Evolutionary conservation across 2,113 vertebrate species (phyloP).

Genomic region (Acanthochromis polyacanthus): DNA sequence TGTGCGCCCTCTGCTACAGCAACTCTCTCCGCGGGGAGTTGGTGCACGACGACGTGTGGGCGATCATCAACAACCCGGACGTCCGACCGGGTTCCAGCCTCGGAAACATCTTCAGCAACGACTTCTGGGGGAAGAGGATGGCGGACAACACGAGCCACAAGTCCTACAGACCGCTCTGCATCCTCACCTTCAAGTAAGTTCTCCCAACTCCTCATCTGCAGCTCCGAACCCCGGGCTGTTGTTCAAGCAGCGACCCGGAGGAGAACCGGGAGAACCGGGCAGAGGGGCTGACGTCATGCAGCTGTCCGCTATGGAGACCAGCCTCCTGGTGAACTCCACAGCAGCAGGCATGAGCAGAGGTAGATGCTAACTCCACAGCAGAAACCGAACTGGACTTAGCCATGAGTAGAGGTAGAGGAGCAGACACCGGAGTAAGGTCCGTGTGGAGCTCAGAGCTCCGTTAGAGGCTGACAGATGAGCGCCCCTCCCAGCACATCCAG

Average conservation of each 20-base stretch:
- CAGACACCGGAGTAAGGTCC: too few relatives aligned
- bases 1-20: slow-evolving; percentile 90
- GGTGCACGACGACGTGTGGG: slow-evolving; percentile 98
- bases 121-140: slow-evolving; percentile 99
- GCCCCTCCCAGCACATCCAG: too few relatives aligned
- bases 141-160: slow-evolving; percentile 97
- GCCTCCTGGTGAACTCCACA: slow-evolving; percentile 13
- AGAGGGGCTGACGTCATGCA: slow-evolving; percentile 51
- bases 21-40: slow-evolving; percentile 93
- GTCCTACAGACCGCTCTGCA: slow-evolving; percentile 95
- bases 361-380: slow-evolving; percentile 30
- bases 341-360: too few relatives aligned
- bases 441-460: too few relatives aligned
- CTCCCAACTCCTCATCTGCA: not conserved
- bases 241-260: not conserved
- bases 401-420: too few relatives aligned
- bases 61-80: slow-evolving; percentile 96
- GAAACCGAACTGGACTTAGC: too few relatives aligned
- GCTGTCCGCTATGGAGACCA: not conserved
- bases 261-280: too few relatives aligned
- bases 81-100: slow-evolving; percentile 87
- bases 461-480: too few relatives aligned
- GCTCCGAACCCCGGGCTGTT: not conserved
- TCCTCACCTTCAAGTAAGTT: slow-evolving; percentile 96
- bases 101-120: slow-evolving; percentile 88